phyloP scores from a whole-genome alignment of 2,888 invertebrate species.

The Halictus ligatus region DNA sequence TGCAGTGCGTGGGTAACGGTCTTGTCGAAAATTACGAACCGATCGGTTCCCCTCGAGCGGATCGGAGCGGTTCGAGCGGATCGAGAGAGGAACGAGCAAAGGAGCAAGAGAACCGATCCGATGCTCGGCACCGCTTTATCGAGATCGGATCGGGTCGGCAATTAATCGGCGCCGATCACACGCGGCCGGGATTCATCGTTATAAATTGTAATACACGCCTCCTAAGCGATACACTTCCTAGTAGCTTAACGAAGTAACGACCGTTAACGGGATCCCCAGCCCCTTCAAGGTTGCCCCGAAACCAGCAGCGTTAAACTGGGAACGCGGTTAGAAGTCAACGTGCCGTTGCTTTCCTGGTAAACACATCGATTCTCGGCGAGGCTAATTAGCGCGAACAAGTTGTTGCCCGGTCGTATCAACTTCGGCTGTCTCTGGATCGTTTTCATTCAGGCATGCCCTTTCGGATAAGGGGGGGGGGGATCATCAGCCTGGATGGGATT shows the following conservation, averaged over 20 bases:
- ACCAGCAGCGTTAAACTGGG: conserved; percentile 35
- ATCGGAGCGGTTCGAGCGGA: neutral
- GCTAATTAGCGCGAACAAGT: conserved; percentile 37
- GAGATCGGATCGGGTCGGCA: conserved; percentile 61
- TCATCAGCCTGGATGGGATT: conserved; percentile 7
- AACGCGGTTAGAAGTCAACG: conserved; percentile 30
- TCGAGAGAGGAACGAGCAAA: conserved; percentile 24
- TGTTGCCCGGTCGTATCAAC: conserved; percentile 15
- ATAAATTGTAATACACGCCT: conserved; percentile 69
- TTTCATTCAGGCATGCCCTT: neutral
- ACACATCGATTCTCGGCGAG: conserved; percentile 38
- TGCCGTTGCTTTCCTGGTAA: conserved; percentile 39
- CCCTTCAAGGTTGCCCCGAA: conserved; percentile 61
- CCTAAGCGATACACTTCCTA: conserved; percentile 66
- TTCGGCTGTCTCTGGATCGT: conserved; percentile 11
- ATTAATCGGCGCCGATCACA: conserved; percentile 70
- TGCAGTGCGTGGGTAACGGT: conserved; percentile 60
- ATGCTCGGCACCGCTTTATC: conserved; percentile 54
- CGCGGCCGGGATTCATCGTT: conserved; percentile 51
- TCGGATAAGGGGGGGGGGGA: neutral
- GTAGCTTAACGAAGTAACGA: conserved; percentile 64
- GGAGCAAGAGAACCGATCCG: neutral
- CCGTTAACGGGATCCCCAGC: conserved; percentile 62
- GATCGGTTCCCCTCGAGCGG: conserved; percentile 47
- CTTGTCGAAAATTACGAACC: conserved; percentile 60